These are phyloP conservation scores for Cynopterus brachyotis DNA, from an alignment of 2,113 vertebrate genomes.

Conservation along the genomic window DNA sequence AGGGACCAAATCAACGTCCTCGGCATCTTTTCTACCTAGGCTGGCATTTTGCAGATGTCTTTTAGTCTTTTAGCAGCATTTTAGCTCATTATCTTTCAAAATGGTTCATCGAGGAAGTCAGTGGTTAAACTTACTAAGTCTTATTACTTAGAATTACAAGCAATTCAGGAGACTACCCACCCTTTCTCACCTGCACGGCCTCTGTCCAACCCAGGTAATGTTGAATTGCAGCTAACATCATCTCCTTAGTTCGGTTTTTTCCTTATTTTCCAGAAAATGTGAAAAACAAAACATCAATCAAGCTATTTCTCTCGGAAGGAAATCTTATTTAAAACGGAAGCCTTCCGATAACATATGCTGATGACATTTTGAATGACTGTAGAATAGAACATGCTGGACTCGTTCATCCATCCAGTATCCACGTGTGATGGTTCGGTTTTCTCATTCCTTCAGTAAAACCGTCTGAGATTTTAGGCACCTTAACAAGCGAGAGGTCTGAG, in stretches of 20 bases:
- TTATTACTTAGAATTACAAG: constrained; percentile 25
- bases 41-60: neutral
- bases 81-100: constrained; percentile 25
- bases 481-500: neutral
- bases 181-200: neutral
- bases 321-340: constrained; percentile 37
- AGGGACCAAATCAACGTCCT: neutral
- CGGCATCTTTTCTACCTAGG: neutral
- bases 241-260: neutral
- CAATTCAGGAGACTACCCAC: neutral
- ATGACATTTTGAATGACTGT: constrained; percentile 6
- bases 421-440: neutral
- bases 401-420: neutral
- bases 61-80: constrained; percentile 35
- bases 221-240: neutral
- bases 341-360: neutral
- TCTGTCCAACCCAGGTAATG: neutral
- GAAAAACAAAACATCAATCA: constrained; percentile 3
- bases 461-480: constrained; percentile 5
- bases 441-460: constrained; percentile 1
- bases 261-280: constrained; percentile 7
- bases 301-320: constrained; percentile 1
- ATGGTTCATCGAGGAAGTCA: constrained; percentile 6
- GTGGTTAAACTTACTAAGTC: neutral
- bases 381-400: neutral